Evolutionary conservation across 1,140 invertebrate genomes (phyloP), one percentile per base, ranked within the genome.

Genomic region (Platyscapa corneri): DNA sequence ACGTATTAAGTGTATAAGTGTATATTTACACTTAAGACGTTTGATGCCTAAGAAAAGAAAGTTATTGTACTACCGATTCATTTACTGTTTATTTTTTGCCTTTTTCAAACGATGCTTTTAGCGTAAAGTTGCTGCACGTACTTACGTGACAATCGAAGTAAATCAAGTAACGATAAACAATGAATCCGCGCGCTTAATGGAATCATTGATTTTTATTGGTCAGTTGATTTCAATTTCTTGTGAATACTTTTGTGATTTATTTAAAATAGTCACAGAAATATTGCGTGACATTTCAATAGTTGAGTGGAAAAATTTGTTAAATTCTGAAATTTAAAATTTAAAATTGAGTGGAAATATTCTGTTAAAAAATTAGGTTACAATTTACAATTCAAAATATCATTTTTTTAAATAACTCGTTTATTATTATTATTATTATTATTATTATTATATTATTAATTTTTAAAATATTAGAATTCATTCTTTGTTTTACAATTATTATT

Each of bases 11-110:
- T 27, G 23, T 60, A 60, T 23, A 60, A 14, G 23, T n/a, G 65
- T 32, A 39, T 46, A n/a, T 46, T 46, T 46, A 12, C 46, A 60
- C 39, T 74, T 49, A 37, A 49, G 18, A 42, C 82, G 56, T 76
- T 83, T 46, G 60, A 83, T 77, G 64, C 53, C 72, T 56, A 49
- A 77, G 72, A 83, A 83, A 83, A 74, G 82, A 83, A 83, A 76
- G 20, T 83, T 83, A 83, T 70, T 46, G 82, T 32, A 12, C 16
- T 37, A 74, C 10, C 42, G 79, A 81, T 81, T 70, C 64, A 70
- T 70, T 67, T 30, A 27, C 23, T n/a, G 39, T 70, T 56, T 32
- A 83, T 78, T 78, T 74, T 67, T n/a, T 77, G 67, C 39, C 53
- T 39, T 39, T 65, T 42, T 32, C 65, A 34, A 56, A 30, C 16